Evolutionary conservation across 2,797 vertebrate genomes (phyloP).

Genomic region (Hemibagrus guttatus): DNA sequence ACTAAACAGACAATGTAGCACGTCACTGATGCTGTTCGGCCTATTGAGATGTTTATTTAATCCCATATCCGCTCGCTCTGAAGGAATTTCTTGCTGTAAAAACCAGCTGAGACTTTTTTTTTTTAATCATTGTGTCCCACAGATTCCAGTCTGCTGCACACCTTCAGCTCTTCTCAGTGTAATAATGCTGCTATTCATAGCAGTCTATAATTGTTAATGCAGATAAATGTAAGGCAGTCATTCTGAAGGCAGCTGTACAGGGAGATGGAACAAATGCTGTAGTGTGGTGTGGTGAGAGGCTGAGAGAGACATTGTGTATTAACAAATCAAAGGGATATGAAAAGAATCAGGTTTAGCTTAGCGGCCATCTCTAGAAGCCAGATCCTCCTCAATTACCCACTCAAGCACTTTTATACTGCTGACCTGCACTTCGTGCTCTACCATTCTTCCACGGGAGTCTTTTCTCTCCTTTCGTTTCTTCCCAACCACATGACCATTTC

Average conservation of each 20-base stretch:
- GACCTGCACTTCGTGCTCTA: neutral
- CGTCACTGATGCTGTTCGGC: neutral
- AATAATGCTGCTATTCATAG: conserved; percentile 1
- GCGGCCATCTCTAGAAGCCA: neutral
- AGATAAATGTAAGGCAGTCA: neutral
- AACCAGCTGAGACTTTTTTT: neutral
- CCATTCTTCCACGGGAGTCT: neutral
- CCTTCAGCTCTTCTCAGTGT: neutral
- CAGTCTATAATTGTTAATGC: neutral
- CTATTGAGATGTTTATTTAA: neutral
- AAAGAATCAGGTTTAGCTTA: neutral
- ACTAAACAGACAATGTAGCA: neutral
- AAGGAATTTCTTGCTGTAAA: neutral
- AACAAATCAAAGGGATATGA: neutral
- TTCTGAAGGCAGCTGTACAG: neutral
- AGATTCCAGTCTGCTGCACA: neutral
- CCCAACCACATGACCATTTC: neutral
- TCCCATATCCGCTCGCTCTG: neutral
- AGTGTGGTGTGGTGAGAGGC: neutral
- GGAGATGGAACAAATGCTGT: too few relatives aligned
- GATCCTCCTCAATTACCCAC: neutral
- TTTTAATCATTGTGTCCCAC: neutral
- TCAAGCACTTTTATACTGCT: neutral
- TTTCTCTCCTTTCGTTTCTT: neutral
- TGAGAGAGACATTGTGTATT: neutral